phyloP scores from a whole-genome alignment of 2,797 vertebrate species.

The Pipistrellus pygmaeus region DNA sequence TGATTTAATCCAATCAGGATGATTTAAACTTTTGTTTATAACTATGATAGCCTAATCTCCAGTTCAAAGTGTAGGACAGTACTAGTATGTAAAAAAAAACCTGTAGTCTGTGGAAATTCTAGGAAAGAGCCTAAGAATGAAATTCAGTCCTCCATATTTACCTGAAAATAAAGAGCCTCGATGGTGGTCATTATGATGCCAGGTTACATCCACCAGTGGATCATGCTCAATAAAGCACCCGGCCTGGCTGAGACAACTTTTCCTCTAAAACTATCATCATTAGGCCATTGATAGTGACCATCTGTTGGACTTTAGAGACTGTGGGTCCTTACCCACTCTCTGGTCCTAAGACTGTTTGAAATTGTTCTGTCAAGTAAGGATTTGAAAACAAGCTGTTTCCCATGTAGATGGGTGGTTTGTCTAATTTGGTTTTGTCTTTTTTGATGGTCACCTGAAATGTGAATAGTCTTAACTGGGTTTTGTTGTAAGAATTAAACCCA shows the following conservation, averaged over 20 bases:
- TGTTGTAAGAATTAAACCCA: too few relatives aligned
- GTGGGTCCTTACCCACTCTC: neutral
- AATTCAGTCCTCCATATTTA: neutral
- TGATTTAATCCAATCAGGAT: neutral
- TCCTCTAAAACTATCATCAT: neutral
- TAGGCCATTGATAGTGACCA: neutral
- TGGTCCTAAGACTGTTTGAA: neutral
- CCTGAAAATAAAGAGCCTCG: neutral
- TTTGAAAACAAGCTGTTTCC: neutral
- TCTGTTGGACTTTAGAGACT: neutral
- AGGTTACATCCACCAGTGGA: neutral
- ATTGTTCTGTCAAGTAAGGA: neutral
- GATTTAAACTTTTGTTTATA: neutral
- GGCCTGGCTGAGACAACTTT: neutral
- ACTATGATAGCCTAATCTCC: neutral
- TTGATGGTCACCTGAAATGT: too few relatives aligned
- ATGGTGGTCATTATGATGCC: neutral
- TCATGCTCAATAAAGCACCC: neutral
- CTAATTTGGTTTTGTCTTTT: too few relatives aligned
- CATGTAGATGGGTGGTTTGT: neutral
- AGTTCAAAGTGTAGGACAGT: neutral
- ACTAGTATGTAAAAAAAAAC: neutral
- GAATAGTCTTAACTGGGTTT: too few relatives aligned
- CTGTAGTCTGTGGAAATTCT: too few relatives aligned
- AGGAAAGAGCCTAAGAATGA: neutral